A percentile compares a stretch with the other conserved stretches of the same genome.
Evolutionary conservation across 2,113 vertebrate genomes (phyloP).

Genomic region (Aix galericulata): DNA sequence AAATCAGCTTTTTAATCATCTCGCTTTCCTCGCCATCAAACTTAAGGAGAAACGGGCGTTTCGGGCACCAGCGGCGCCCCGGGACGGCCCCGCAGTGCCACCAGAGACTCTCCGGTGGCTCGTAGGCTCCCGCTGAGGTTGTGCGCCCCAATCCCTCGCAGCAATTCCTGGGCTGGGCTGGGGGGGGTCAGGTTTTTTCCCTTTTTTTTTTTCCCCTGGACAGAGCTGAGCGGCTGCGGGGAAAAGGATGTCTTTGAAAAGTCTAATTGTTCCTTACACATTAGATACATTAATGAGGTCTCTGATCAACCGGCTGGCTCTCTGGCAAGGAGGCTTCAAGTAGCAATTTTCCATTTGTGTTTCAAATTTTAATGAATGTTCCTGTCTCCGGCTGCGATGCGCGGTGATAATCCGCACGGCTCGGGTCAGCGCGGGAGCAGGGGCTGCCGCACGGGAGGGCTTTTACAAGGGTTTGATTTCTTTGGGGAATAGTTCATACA

Average conservation of each 20-base stretch:
- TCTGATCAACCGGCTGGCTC: constrained; percentile 67
- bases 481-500: constrained; percentile 57
- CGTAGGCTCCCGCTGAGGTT: neutral
- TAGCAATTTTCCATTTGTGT: constrained; percentile 80
- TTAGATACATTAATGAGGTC: constrained; percentile 72
- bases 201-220: neutral
- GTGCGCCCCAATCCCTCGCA: neutral
- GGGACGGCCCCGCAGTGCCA: neutral
- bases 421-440: constrained; percentile 48
- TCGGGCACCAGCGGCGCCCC: neutral
- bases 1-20: constrained; percentile 57
- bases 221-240: neutral
- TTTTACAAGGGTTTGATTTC: constrained; percentile 70
- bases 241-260: constrained; percentile 50
- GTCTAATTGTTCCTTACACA: constrained; percentile 58
- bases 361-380: constrained; percentile 81
- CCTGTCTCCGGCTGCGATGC: constrained; percentile 63
- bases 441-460: constrained; percentile 38
- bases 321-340: constrained; percentile 73
- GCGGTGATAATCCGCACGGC: constrained; percentile 40
- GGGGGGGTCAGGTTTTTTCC: neutral
- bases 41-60: constrained; percentile 13
- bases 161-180: neutral
- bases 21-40: constrained; percentile 12
- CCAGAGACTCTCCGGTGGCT: constrained; percentile 1